Base-by-base conservation (phyloP, 2,888 invertebrate genomes). In the Elaeidobius kamerunicus region DNA sequence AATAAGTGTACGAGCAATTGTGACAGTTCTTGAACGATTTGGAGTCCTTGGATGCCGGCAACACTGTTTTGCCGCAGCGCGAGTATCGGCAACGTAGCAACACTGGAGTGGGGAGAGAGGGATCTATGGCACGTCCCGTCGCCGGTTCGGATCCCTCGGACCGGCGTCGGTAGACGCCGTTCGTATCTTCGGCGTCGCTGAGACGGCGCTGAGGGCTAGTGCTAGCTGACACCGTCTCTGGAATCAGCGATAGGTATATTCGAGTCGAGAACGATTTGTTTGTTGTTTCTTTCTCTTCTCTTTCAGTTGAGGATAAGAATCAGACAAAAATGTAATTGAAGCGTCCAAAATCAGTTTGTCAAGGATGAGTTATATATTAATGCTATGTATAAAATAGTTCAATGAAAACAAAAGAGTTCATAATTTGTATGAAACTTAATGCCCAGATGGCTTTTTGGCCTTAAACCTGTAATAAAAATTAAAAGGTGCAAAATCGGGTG, bases 1-100 rank as follows among this genome's bases (percentile, higher is more conserved):
- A 97, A 75, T 97, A 97, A 67, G 89, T 84, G 67, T 93, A 91
- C 62, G 90, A 88, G 76, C 97, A 97, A 73, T 96, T 95, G 76
- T 94, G 94, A 74, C 93, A 94, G 63, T 88, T 89, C 73, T 95
- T 94, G 78, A 86, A 96, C 64, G 82, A 81, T 63, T 83, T 79
- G 61, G 88, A 85, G 55, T 95, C 95, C 63, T 91, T 87, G 53
- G 81, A 77, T 50, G 87, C 72, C 2, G 81, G 82, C 40, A 88
- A 80, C 52, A 84, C 81, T 51, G 86, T 83, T 62, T 80, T 78
- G 32, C 68, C 70, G 75, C 93, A 92, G 70, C 88, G 87, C 9
- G 87, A 85, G 74, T 88, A 88, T 60, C 89, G 84, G 72, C 91
- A 91, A 62, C 74, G 63, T 71, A 81, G 54, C 69, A 71, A 69